Evolutionary conservation across 2,797 vertebrate genomes (phyloP).

Genomic region (Cossypha heuglini): DNA sequence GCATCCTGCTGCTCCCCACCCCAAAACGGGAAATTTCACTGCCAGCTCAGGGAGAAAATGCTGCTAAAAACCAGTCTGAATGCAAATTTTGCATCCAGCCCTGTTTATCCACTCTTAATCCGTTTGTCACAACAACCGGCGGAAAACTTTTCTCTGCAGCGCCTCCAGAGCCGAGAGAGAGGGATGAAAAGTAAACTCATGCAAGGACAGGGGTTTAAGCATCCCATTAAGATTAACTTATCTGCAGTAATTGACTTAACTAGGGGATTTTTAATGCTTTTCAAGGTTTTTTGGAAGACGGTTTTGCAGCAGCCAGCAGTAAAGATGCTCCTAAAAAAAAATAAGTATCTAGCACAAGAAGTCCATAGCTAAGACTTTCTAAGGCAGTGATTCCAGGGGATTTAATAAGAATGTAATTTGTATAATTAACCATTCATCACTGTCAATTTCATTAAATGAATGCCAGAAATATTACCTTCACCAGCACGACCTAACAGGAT

Average conservation of each 20-base stretch:
- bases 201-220: constrained; percentile 71
- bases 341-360: constrained; percentile 53
- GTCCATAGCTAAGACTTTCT: constrained; percentile 75
- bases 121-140: constrained; percentile 13
- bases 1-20: not conserved
- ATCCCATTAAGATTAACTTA: constrained; percentile 77
- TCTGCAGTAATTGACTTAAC: constrained; percentile 79
- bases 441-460: constrained; percentile 83
- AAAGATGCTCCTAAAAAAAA: constrained; percentile 64
- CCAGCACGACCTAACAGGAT: constrained; percentile 77
- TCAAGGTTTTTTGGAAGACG: constrained; percentile 69
- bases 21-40: not conserved
- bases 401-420: constrained; percentile 85
- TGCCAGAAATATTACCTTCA: constrained; percentile 82
- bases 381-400: constrained; percentile 77
- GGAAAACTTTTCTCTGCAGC: not conserved
- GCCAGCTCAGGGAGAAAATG: not conserved
- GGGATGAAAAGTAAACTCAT: constrained; percentile 69
- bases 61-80: not conserved
- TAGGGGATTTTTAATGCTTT: constrained; percentile 76
- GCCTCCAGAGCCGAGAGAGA: constrained; percentile 32
- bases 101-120: constrained; percentile 12
- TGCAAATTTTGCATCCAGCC: not conserved
- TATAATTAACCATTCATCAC: constrained; percentile 85
- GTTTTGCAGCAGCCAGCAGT: constrained; percentile 65